These are phyloP conservation scores for Apeira syringaria DNA, from an alignment of 2,888 invertebrate genomes.

Conservation along the genomic window DNA sequence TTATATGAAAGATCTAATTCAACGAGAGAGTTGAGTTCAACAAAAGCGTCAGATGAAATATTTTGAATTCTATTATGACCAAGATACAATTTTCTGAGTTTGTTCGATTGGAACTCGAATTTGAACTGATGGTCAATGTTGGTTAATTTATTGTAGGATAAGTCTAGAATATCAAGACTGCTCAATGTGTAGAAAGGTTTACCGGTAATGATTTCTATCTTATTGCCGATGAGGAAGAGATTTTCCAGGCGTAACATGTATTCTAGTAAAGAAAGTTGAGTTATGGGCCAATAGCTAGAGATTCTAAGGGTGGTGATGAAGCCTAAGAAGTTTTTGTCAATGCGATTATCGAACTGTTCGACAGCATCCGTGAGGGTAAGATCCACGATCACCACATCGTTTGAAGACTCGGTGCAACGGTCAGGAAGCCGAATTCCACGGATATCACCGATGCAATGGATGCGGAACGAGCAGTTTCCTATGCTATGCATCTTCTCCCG, in stretches of 20 bases:
- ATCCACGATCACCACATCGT: conserved; percentile 52
- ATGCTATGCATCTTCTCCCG: conserved; percentile 35
- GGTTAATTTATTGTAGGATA: conserved; percentile 55
- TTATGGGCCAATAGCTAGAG: conserved; percentile 46
- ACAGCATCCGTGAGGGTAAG: conserved; percentile 51
- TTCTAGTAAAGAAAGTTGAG: conserved; percentile 51
- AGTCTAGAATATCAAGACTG: conserved; percentile 52
- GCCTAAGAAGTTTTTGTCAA: conserved; percentile 45
- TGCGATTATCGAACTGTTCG: conserved; percentile 41
- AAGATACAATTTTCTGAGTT: conserved; percentile 49
- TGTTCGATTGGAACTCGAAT: conserved; percentile 54
- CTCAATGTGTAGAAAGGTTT: conserved; percentile 51
- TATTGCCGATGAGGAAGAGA: conserved; percentile 45
- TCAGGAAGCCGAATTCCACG: conserved; percentile 42
- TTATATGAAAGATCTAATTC: conserved; percentile 68
- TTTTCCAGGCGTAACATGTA: conserved; percentile 50
- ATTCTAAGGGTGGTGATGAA: conserved; percentile 54
- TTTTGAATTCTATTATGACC: conserved; percentile 52
- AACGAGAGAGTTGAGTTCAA: conserved; percentile 49
- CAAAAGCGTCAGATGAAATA: conserved; percentile 51
- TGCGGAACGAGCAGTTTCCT: conserved; percentile 48
- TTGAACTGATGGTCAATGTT: conserved; percentile 54
- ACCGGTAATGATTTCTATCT: conserved; percentile 47
- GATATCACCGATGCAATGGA: conserved; percentile 52
- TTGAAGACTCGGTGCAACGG: conserved; percentile 57